Base-by-base conservation (phyloP, 2,797 vertebrate genomes). In the Xenopus petersii region DNA sequence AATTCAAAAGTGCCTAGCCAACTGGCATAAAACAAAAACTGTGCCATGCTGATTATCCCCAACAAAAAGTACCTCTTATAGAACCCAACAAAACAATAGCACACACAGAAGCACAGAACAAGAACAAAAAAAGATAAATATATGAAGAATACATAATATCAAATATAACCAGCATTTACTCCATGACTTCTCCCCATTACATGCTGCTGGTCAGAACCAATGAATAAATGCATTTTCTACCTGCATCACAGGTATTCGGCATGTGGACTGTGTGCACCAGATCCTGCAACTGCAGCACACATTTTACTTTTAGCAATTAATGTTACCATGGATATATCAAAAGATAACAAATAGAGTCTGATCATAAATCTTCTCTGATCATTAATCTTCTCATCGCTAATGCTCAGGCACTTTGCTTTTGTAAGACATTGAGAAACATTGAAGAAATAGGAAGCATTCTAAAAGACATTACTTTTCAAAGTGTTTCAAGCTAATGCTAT, bases 321-420 rank as follows among this genome's bases (percentile, higher is more conserved):
- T 74, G 76, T 70, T 74, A 54, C 76, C 56, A 79, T 79, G 76
- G 76, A 64, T 70, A 74, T 68, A 74, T 79, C 71, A 79, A 79
- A 30, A 74, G 76, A 79, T 79, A 79, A 79, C 76, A 74, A 79
- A 79, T 79, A 74, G 76, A 36, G 76, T 5, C 66, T 74, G 71
- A 79, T 79, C 71, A 70, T 79, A 79, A 79, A 79, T 79, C 76
- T 79, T 74, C 67, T 70, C 51, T 70, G 76, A 73, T 79, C 76
- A 79, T 79, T 79, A 79, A 79, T 79, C 76, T 79, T 74, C 48
- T 58, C 62, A 60, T 74, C 70, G 66, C 71, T 79, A 78, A 78
- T 78, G 75, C 62, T 59, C 70, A 78, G 58, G 75, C 75, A 59
- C 67, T 69, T 59, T 70, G 36, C 42, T 30, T 69, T 30, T 68